These are phyloP conservation scores for Glyphotaelius pellucidus DNA, from an alignment of 2,888 invertebrate species.

Conservation along the genomic window DNA sequence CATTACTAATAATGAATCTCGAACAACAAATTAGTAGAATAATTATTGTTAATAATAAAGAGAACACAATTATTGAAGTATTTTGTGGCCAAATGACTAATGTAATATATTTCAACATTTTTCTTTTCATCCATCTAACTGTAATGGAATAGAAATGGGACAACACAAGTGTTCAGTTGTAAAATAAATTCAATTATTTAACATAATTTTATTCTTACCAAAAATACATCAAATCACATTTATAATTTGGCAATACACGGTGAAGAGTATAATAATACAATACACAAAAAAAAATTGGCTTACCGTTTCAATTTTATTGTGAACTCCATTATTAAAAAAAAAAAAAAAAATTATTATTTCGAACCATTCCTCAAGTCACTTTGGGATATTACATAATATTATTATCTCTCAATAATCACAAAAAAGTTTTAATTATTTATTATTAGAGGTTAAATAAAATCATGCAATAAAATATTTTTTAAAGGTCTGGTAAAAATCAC, in stretches of 20 bases:
- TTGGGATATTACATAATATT: background rate
- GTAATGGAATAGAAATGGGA: background rate
- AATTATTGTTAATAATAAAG: background rate
- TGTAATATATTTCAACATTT: background rate
- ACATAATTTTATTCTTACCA: slow-evolving; percentile 48
- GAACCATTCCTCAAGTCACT: background rate
- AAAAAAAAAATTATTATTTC: background rate
- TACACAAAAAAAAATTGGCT: background rate
- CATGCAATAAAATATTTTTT: background rate
- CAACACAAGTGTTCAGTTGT: background rate
- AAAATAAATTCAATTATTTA: slow-evolving; percentile 1
- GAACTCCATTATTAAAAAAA: too few relatives aligned
- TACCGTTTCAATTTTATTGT: background rate
- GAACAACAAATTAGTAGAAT: background rate
- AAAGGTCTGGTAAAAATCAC: background rate
- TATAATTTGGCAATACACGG: slow-evolving; percentile 11
- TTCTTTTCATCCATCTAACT: background rate
- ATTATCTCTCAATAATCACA: background rate
- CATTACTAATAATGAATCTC: background rate
- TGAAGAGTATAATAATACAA: background rate
- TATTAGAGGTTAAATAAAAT: background rate
- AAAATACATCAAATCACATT: slow-evolving; percentile 28
- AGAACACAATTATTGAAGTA: background rate
- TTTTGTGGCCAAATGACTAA: background rate
- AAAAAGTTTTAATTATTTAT: background rate